Conservation (phyloP, 2,113 vertebrate species). For the Atrichornis clamosus region DNA sequence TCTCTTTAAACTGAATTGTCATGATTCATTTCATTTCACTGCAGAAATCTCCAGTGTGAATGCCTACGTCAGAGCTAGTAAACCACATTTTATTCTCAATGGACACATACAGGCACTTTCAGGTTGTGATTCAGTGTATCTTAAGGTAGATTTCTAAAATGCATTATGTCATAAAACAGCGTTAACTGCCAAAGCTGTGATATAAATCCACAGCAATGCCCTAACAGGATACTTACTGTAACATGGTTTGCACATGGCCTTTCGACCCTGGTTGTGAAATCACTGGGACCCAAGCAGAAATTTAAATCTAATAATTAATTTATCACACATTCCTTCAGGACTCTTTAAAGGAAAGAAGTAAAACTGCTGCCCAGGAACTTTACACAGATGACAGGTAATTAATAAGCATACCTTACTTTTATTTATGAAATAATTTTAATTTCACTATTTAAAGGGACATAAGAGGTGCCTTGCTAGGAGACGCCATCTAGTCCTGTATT, state of each 20-base stretch:
- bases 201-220: not conserved
- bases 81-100: not conserved
- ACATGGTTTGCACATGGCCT: not conserved
- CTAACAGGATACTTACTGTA: not conserved
- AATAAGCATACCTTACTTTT: not conserved
- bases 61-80: not conserved
- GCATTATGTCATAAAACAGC: not conserved
- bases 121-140: not conserved
- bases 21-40: not conserved
- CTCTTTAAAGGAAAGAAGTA: not conserved
- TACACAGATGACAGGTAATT: not conserved
- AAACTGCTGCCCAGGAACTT: not conserved
- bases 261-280: not conserved
- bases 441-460: not conserved
- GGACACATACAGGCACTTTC: not conserved
- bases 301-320: not conserved
- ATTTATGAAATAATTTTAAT: not conserved
- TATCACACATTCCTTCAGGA: not conserved
- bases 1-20: not conserved
- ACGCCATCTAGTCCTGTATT: not conserved
- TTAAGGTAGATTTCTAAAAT: not conserved
- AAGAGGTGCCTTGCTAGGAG: not conserved
- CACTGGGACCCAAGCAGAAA: not conserved
- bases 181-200: not conserved
- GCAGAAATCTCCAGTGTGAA: not conserved